Evolutionary conservation across 2,888 invertebrate species (phyloP), one percentile per base, ranked within the genome.

Genomic region (Andrena hattorfiana): DNA sequence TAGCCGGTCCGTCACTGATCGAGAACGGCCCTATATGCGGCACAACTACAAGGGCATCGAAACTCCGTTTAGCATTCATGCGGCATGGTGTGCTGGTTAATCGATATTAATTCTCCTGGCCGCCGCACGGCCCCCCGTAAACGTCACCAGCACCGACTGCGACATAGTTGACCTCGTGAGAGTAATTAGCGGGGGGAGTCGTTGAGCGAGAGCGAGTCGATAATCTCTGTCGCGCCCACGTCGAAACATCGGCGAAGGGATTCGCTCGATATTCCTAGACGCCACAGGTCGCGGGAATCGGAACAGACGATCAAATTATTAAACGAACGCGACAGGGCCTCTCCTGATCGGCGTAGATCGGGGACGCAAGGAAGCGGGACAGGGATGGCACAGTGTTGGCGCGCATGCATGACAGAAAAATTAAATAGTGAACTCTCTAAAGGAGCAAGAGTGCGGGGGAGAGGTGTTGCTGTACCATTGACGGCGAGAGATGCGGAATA

Each of bases 401-500:
- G 77, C 54, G 32, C 67, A 74, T 83, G 78, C 83, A 75, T 67
- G 63, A 54, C 64, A 73, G 32, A 72, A 32, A 51, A 56, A 28
- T 49, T 42, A 48, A 48, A 49, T 28, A 62, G 66, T 56, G 56
- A 49, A 23, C 48, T 48, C 69, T 56, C 48, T 35, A 35, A 26
- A 8, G 28, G 32, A 42, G 20, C 56, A 70, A 28, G 26, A 64
- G 60, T 56, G 23, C 56, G 64, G 10, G 54, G 4, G 48, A 32
- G 30, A 48, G 20, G 16, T 59, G 49, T 62, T 56, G 56, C n/a
- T 85, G 81, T 92, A 96, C 96, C 96, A 93, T 96, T 96, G 90
- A 97, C 96, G 92, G 95, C 94, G 91, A 97, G 95, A 63, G 95
- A 95, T 76, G 96, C 95, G 83, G 95, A 95, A 92, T 95, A 95